Conservation (phyloP, 1,140 invertebrate species). For the Zaprionus ghesquierei region DNA sequence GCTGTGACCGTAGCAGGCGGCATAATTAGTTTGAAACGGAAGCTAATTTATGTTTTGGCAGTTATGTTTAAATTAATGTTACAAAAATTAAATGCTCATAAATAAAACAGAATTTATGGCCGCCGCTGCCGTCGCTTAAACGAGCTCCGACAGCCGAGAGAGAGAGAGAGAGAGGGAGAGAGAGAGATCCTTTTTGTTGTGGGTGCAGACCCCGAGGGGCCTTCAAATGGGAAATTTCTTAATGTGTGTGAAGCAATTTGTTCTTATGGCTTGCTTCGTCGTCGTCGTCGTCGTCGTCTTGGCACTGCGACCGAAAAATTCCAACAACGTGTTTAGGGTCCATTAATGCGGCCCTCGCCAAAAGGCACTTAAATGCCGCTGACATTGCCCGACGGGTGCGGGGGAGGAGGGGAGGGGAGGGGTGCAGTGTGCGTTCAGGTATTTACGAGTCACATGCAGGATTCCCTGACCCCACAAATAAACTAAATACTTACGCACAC, state of each 20-base stretch:
- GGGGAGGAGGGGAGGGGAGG: not conserved
- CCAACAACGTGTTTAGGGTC: slow-evolving; percentile 73
- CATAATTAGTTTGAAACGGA: slow-evolving; percentile 82
- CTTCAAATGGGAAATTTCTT: slow-evolving; percentile 52
- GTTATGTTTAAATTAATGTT: slow-evolving; percentile 82
- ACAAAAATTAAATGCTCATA: slow-evolving; percentile 82
- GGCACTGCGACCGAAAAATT: slow-evolving; percentile 37
- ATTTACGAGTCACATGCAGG: slow-evolving; percentile 36
- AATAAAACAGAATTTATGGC: slow-evolving; percentile 77
- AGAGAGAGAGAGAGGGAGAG: no score
- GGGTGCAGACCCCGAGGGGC: not conserved
- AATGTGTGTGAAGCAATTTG: slow-evolving; percentile 74
- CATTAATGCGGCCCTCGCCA: slow-evolving; percentile 60
- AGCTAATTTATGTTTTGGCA: slow-evolving; percentile 83
- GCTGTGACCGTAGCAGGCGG: slow-evolving; percentile 45
- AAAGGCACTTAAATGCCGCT: slow-evolving; percentile 61
- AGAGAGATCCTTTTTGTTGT: slow-evolving; percentile 28
- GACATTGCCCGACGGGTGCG: slow-evolving; percentile 25
- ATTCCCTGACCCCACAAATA: slow-evolving; percentile 16
- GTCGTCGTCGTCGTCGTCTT: not conserved
- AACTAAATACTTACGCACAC: not conserved
- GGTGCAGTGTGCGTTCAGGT: slow-evolving; percentile 26
- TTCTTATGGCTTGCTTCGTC: slow-evolving; percentile 16
- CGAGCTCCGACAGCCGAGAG: slow-evolving; percentile 11
- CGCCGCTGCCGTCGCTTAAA: slow-evolving; percentile 22